phyloP scores from a whole-genome alignment of 2,797 vertebrate species.

The Cirrhinus mrigala region DNA sequence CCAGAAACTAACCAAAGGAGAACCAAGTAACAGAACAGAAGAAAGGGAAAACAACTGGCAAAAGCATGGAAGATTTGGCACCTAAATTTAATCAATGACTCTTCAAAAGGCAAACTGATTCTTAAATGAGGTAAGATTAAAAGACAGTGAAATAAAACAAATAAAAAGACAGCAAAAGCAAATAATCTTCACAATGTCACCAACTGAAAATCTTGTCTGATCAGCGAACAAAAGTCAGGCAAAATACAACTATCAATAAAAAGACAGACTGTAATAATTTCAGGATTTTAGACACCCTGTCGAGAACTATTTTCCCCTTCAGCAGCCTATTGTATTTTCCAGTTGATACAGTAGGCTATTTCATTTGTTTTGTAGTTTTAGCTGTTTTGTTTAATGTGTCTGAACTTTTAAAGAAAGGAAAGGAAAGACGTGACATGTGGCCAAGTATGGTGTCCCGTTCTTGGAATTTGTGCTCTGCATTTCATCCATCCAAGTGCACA shows the following conservation, averaged over 20 bases:
- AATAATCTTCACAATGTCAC: not conserved
- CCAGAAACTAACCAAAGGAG: not conserved
- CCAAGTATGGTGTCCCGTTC: too few species aligned
- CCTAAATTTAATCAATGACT: not conserved
- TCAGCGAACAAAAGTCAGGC: not conserved
- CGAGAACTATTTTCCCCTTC: not conserved
- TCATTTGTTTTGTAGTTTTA: not conserved
- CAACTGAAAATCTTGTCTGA: not conserved
- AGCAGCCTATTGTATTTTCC: not conserved
- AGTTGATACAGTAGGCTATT: not conserved
- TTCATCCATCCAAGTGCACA: too few species aligned
- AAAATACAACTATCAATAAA: too few species aligned
- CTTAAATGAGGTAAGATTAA: not conserved
- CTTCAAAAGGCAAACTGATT: not conserved
- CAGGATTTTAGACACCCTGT: not conserved
- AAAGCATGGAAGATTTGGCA: not conserved
- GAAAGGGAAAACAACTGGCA: not conserved
- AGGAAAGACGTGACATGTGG: too few species aligned
- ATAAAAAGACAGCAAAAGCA: not conserved
- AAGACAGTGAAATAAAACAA: not conserved
- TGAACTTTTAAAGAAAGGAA: not conserved
- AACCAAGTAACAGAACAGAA: not conserved
- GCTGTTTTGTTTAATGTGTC: not conserved
- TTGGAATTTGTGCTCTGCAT: too few species aligned
- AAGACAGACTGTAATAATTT: too few species aligned